These are phyloP conservation scores for Rapana venosa DNA, from an alignment of 2,888 invertebrate genomes.

Conservation along the genomic window DNA sequence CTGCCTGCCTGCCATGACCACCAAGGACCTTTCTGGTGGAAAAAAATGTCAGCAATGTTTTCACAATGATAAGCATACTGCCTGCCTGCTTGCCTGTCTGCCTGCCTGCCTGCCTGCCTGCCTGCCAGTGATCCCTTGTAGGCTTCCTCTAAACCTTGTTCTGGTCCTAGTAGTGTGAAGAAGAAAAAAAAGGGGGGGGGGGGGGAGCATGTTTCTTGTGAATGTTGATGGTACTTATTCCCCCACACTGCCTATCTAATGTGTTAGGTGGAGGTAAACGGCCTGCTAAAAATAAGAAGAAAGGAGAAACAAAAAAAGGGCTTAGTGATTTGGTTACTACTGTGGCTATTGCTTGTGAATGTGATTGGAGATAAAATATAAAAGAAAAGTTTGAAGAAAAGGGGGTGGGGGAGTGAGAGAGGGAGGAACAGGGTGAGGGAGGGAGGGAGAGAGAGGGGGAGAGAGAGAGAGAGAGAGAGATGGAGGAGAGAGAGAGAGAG, in stretches of 20 bases:
- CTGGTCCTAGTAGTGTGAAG: neutral
- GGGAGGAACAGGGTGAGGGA: neutral
- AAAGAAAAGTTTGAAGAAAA: neutral
- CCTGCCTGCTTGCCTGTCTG: neutral
- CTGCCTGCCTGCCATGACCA: neutral
- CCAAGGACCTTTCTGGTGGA: neutral
- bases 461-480: neutral
- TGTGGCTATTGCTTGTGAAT: too few species aligned
- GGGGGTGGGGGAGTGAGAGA: neutral
- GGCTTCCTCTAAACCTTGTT: too few species aligned
- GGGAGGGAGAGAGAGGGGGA: neutral
- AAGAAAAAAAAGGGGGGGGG: too few species aligned
- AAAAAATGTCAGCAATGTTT: slow-evolving; percentile 11
- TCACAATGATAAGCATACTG: slow-evolving; percentile 2
- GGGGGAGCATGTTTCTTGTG: too few species aligned
- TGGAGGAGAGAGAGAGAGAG: neutral
- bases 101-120: neutral
- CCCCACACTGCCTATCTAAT: too few species aligned
- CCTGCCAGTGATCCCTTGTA: too few species aligned
- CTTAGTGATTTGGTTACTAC: too few species aligned
- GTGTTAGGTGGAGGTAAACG: too few species aligned
- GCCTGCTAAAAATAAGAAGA: too few species aligned
- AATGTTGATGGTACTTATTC: too few species aligned
- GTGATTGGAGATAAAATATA: too few species aligned
- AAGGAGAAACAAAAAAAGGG: too few species aligned